Evolutionary conservation across 2,113 vertebrate species (phyloP).

Genomic region (Puntigrus tetrazona): DNA sequence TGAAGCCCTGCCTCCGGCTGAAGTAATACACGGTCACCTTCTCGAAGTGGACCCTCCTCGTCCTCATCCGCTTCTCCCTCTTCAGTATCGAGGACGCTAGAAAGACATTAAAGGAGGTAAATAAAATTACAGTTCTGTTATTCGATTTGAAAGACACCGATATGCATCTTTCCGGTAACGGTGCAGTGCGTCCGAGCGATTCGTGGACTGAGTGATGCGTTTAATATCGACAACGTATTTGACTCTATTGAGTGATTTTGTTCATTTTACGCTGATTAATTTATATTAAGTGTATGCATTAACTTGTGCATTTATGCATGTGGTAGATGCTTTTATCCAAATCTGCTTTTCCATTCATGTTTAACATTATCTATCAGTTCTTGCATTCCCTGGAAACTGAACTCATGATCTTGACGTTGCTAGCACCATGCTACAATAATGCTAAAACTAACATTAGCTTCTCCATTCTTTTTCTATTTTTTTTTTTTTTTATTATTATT

Average conservation of each 20-base stretch:
- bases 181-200: neutral
- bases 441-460: too few species aligned
- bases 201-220: neutral
- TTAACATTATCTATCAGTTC: neutral
- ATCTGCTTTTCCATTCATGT: neutral
- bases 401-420: neutral
- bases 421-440: too few species aligned
- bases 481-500: too few species aligned
- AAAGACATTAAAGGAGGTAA: constrained; percentile 39
- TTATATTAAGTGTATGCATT: neutral
- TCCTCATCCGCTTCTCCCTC: constrained; percentile 91
- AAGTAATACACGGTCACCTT: constrained; percentile 99
- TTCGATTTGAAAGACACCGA: neutral
- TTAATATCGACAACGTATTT: neutral
- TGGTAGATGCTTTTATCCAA: neutral
- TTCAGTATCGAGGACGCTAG: constrained; percentile 94
- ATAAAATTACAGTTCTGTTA: neutral
- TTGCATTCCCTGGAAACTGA: neutral
- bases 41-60: constrained; percentile 93
- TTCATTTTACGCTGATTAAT: neutral
- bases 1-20: constrained; percentile 94
- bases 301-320: neutral
- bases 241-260: neutral
- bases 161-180: neutral
- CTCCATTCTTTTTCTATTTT: too few species aligned